Evolutionary conservation across 2,888 invertebrate species (phyloP).

Genomic region (Allolobophora icterica): DNA sequence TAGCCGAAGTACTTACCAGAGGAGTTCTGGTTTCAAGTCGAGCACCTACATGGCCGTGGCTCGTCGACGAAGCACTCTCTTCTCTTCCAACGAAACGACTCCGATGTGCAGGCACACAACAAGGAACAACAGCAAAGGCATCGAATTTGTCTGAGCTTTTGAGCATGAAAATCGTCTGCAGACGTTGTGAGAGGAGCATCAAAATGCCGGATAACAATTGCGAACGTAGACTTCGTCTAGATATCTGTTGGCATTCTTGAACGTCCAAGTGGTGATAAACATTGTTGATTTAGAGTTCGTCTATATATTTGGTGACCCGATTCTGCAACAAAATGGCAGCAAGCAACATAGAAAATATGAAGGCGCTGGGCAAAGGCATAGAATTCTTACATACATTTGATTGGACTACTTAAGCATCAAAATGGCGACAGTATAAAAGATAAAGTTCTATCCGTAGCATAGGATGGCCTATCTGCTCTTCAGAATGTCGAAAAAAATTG

Average conservation of each 20-base stretch:
- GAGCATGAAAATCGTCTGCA: too few species aligned
- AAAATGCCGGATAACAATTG: neutral
- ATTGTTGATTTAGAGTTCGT: neutral
- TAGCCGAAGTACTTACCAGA: slow-evolving; percentile 23
- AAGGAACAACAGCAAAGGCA: neutral
- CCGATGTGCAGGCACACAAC: slow-evolving; percentile 7
- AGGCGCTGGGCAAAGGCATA: too few species aligned
- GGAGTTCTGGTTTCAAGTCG: neutral
- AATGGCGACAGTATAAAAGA: neutral
- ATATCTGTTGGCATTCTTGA: neutral
- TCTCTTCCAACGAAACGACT: neutral
- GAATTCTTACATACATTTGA: too few species aligned
- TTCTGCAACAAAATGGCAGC: too few species aligned
- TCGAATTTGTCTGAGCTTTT: neutral
- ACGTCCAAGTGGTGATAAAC: neutral
- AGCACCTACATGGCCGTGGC: neutral
- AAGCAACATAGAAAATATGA: too few species aligned
- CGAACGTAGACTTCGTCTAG: neutral
- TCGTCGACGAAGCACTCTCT: neutral
- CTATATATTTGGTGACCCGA: neutral
- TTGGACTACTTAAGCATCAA: neutral
- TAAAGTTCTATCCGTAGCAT: neutral
- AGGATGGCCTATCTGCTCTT: too few species aligned
- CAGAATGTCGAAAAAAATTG: too few species aligned
- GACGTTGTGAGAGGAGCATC: neutral